Conservation (phyloP, 2,113 vertebrate genomes). For the Neodon shergylaensis region DNA sequence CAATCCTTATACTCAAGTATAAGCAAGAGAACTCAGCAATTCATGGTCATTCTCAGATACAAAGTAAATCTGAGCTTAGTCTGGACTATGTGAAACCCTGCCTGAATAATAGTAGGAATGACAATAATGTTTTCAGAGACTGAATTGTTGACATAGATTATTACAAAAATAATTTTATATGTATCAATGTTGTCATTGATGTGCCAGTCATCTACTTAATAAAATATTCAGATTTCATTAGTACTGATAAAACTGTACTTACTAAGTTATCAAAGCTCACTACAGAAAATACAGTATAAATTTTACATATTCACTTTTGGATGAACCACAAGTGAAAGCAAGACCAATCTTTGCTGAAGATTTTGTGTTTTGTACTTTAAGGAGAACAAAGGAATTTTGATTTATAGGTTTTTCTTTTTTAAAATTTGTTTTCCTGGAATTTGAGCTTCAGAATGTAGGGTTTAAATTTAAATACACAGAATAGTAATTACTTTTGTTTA, state of each 20-base stretch:
- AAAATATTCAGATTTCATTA: conserved; percentile 56
- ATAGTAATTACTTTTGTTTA: conserved; percentile 66
- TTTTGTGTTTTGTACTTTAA: conserved; percentile 52
- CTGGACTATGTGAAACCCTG: too few species aligned
- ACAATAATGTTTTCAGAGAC: background rate
- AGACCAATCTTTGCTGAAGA: background rate
- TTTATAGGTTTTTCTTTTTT: background rate
- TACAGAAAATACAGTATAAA: conserved; percentile 45
- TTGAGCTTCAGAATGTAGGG: conserved; percentile 33
- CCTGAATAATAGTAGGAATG: background rate
- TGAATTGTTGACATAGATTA: background rate
- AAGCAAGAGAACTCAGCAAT: background rate
- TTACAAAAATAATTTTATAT: conserved; percentile 12
- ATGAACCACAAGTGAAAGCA: conserved; percentile 15
- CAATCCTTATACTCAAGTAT: background rate
- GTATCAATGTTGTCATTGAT: conserved; percentile 8
- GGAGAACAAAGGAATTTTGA: conserved; percentile 69
- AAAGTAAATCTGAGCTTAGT: background rate
- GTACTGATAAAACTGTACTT: conserved; percentile 48
- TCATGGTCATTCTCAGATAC: background rate
- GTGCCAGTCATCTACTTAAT: conserved; percentile 22
- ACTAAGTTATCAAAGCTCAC: conserved; percentile 36
- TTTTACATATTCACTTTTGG: conserved; percentile 13
- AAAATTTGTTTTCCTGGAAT: conserved; percentile 33
- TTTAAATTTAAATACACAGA: conserved; percentile 71